Evolutionary conservation across 2,113 vertebrate species (phyloP).

Genomic region (Loxodonta africana): DNA sequence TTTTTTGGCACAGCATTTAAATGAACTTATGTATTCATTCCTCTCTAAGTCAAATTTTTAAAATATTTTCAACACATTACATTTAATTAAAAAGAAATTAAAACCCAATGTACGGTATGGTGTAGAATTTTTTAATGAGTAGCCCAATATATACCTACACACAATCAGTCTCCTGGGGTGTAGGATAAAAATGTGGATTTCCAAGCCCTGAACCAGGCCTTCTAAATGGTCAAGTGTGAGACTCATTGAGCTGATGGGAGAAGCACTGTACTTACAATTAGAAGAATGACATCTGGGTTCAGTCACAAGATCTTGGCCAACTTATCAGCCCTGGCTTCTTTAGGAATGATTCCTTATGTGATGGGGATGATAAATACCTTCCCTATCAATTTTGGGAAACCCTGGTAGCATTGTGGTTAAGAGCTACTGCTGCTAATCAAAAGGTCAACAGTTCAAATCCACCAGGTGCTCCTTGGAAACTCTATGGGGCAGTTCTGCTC

Average conservation of each 20-base stretch:
- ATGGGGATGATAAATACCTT: neutral
- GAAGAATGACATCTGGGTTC: neutral
- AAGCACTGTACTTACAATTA: neutral
- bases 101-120: neutral
- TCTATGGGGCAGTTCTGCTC: too few species aligned
- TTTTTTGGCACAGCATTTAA: constrained; percentile 9
- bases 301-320: neutral
- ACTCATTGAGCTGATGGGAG: neutral
- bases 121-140: neutral
- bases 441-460: too few species aligned
- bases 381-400: neutral
- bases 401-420: too few species aligned
- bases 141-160: neutral
- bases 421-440: too few species aligned
- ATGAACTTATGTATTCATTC: neutral
- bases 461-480: too few species aligned
- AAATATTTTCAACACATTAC: constrained; percentile 27
- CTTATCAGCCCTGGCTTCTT: neutral
- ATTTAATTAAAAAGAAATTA: constrained; percentile 35
- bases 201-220: neutral
- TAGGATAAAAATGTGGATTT: constrained; percentile 16
- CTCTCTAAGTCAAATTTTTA: constrained; percentile 26
- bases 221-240: neutral
- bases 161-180: neutral
- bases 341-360: neutral